These are phyloP conservation scores for Drosophila fulvimacula DNA, from an alignment of 2,888 invertebrate genomes.

Conservation along the genomic window DNA sequence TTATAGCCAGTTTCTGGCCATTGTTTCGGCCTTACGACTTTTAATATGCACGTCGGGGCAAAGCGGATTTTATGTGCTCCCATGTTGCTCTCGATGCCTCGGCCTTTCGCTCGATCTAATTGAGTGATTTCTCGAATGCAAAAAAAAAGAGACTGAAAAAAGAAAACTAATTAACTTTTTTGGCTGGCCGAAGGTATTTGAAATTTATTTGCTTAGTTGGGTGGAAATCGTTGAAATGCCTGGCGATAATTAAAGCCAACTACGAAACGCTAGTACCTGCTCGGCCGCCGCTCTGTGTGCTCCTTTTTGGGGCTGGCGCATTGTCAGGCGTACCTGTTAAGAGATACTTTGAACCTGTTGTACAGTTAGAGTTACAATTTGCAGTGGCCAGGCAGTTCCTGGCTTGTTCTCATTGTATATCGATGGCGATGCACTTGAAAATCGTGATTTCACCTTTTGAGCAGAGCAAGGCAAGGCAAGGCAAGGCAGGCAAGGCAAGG, in stretches of 20 bases:
- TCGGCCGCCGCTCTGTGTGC: slow-evolving; percentile 10
- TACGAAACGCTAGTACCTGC: slow-evolving; percentile 31
- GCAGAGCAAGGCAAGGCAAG: slow-evolving; percentile 48
- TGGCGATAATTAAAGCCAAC: slow-evolving; percentile 76
- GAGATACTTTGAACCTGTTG: slow-evolving; percentile 83
- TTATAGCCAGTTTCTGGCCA: slow-evolving; percentile 48
- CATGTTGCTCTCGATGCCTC: slow-evolving; percentile 27
- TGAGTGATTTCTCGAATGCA: slow-evolving; percentile 71
- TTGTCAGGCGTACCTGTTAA: slow-evolving; percentile 77
- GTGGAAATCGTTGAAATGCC: slow-evolving; percentile 72
- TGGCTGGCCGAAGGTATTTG: slow-evolving; percentile 38
- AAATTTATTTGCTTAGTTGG: slow-evolving; percentile 70
- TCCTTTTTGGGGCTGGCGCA: slow-evolving; percentile 47
- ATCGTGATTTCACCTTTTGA: slow-evolving; percentile 80
- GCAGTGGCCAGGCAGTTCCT: slow-evolving; percentile 59
- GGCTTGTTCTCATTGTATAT: slow-evolving; percentile 71
- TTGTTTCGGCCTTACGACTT: slow-evolving; percentile 26
- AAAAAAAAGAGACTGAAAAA: slow-evolving; percentile 6
- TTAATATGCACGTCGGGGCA: slow-evolving; percentile 40
- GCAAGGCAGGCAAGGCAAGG: slow-evolving; percentile 1
- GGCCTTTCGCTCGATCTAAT: slow-evolving; percentile 77
- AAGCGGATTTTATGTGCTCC: slow-evolving; percentile 26
- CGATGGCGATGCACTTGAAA: slow-evolving; percentile 81
- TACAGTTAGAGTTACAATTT: slow-evolving; percentile 82
- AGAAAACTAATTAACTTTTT: slow-evolving; percentile 76